Evolutionary conservation across 2,113 vertebrate species (phyloP).

Genomic region (Atractosteus spatula): DNA sequence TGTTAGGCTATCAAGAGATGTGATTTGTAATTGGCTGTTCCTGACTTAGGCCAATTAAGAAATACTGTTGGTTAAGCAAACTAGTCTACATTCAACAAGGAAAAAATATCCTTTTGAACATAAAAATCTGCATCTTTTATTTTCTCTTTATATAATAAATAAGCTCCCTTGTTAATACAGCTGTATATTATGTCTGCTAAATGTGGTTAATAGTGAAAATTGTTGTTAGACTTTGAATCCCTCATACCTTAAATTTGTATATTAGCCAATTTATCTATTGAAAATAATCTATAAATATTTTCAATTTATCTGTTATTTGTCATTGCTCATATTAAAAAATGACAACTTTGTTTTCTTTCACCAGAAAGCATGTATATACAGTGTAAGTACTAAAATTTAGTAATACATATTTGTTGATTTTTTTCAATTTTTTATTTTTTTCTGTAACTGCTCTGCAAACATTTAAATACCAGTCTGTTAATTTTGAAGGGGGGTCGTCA

Average conservation of each 20-base stretch:
- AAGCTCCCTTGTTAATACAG: constrained; percentile 65
- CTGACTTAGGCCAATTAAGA: constrained; percentile 28
- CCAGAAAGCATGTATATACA: constrained; percentile 59
- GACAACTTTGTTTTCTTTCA: constrained; percentile 48
- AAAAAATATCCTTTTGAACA: constrained; percentile 33
- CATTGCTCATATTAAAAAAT: constrained; percentile 38
- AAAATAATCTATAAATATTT: constrained; percentile 52
- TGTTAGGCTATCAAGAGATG: constrained; percentile 33
- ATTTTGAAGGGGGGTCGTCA: constrained; percentile 25
- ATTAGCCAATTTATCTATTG: constrained; percentile 63
- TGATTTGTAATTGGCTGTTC: constrained; percentile 52
- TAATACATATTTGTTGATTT: constrained; percentile 55
- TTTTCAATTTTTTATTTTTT: constrained; percentile 47
- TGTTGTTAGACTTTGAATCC: constrained; percentile 66
- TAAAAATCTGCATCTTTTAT: constrained; percentile 31
- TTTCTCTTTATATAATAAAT: constrained; percentile 42
- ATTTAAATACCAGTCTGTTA: constrained; percentile 30
- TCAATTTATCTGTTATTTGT: constrained; percentile 33
- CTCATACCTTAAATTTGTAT: constrained; percentile 67
- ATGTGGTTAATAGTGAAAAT: constrained; percentile 70
- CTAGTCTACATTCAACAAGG: constrained; percentile 20
- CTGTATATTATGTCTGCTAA: constrained; percentile 76
- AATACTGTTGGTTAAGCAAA: constrained; percentile 19
- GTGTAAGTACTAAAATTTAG: constrained; percentile 65
- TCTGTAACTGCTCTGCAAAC: constrained; percentile 43